These are phyloP conservation scores for Orchesella flavescens DNA, from an alignment of 2,888 invertebrate species.

Conservation along the genomic window DNA sequence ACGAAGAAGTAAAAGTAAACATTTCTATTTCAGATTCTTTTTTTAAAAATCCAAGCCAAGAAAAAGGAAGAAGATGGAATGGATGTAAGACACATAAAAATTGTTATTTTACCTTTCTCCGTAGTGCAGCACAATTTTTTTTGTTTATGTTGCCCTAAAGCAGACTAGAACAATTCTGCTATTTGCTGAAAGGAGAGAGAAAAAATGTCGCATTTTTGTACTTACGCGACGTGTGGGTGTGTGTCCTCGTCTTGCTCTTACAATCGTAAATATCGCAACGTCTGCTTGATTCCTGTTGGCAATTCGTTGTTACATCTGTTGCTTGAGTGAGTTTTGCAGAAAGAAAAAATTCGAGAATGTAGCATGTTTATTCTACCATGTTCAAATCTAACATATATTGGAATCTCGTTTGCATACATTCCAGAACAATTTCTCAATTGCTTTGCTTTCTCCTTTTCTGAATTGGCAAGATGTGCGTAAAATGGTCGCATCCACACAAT, in stretches of 20 bases:
- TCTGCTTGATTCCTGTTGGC: not conserved
- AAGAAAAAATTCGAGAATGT: not conserved
- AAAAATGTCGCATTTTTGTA: not conserved
- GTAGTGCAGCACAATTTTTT: not conserved
- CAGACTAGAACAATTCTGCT: not conserved
- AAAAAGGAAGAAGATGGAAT: too few relatives aligned
- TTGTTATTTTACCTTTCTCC: not conserved
- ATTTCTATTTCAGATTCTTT: too few relatives aligned
- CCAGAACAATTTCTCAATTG: not conserved
- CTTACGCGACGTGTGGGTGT: too few relatives aligned
- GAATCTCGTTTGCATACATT: constrained; percentile 10
- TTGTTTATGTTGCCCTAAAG: not conserved
- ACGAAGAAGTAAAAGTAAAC: too few relatives aligned
- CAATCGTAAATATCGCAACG: not conserved
- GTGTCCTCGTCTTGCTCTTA: not conserved
- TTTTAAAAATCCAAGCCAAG: too few relatives aligned
- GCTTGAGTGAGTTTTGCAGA: constrained; percentile 1
- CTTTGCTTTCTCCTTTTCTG: not conserved
- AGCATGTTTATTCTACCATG: too few relatives aligned
- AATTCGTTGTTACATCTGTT: constrained; percentile 17
- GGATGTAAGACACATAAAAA: not conserved
- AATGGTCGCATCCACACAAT: not conserved
- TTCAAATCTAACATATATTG: not conserved
- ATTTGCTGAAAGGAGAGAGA: not conserved
- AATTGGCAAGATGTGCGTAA: not conserved